These are phyloP conservation scores for Drosophila rufa DNA, from an alignment of 1,140 invertebrate genomes.

Conservation along the genomic window DNA sequence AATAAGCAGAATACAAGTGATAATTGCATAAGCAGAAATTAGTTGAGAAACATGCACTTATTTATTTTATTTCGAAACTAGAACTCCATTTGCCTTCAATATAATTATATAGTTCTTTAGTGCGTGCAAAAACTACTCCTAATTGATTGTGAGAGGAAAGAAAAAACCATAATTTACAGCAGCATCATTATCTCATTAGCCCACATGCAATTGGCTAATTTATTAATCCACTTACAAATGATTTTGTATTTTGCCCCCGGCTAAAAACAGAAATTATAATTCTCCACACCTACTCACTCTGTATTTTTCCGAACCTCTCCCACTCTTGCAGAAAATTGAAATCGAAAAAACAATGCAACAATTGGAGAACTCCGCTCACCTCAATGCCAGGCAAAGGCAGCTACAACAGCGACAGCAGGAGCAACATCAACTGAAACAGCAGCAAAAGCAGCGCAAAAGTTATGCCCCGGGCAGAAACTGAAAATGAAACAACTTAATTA, in stretches of 20 bases:
- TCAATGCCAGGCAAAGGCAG: conserved; percentile 54
- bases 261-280: conserved; percentile 51
- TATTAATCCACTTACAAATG: conserved; percentile 42
- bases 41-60: not conserved
- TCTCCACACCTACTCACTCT: conserved; percentile 26
- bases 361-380: conserved; percentile 55
- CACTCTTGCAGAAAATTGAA: conserved; percentile 39
- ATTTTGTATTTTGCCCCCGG: conserved; percentile 13
- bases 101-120: not conserved
- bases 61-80: not conserved
- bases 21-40: conserved; percentile 10
- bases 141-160: not conserved
- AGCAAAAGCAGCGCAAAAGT: conserved; percentile 52
- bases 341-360: conserved; percentile 71
- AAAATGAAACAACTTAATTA: conserved; percentile 84
- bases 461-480: conserved; percentile 74
- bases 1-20: conserved; percentile 6
- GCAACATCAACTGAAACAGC: conserved; percentile 20
- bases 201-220: conserved; percentile 33
- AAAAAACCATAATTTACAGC: not conserved
- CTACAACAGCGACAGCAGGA: conserved; percentile 28
- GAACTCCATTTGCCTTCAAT: not conserved
- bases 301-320: not conserved
- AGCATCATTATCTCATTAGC: conserved; percentile 19
- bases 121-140: not conserved